phyloP scores from a whole-genome alignment of 2,888 invertebrate species.

The Parasteatoda lunata region DNA sequence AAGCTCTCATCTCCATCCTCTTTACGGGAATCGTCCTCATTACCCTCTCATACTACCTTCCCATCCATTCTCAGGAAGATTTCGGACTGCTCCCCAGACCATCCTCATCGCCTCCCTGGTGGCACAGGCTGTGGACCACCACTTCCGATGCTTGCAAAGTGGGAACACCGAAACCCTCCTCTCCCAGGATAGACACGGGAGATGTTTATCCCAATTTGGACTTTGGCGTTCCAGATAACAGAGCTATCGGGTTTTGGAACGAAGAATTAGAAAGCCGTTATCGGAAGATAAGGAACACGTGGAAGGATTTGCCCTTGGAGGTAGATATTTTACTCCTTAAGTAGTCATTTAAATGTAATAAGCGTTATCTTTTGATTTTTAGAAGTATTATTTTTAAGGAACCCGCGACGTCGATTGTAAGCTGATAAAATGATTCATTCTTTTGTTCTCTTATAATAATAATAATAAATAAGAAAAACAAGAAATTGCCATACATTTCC shows the following conservation, averaged over 20 bases:
- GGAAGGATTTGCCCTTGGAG: conserved; percentile 84
- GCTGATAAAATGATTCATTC: too few relatives aligned
- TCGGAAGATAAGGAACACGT: conserved; percentile 82
- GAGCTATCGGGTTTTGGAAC: conserved; percentile 85
- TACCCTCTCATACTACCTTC: conserved; percentile 12
- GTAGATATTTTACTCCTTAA: conserved; percentile 75
- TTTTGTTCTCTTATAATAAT: too few relatives aligned
- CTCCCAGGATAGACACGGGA: conserved; percentile 14
- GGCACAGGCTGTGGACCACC: background rate
- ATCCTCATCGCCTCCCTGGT: background rate
- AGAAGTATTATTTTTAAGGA: too few relatives aligned
- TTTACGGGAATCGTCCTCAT: conserved; percentile 27
- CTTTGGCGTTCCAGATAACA: conserved; percentile 39
- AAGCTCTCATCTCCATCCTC: conserved; percentile 8
- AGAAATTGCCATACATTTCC: too few relatives aligned
- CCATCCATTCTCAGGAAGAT: background rate
- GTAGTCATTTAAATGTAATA: too few relatives aligned
- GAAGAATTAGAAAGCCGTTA: conserved; percentile 88
- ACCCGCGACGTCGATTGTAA: too few relatives aligned
- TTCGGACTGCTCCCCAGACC: background rate
- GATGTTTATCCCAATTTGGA: conserved; percentile 51
- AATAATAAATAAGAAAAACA: too few relatives aligned
- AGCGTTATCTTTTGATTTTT: too few relatives aligned
- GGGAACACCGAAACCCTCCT: background rate
- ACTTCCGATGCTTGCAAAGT: background rate